Evolutionary conservation across 2,888 invertebrate species (phyloP).

Genomic region (Hirtodrosophila duncani): DNA sequence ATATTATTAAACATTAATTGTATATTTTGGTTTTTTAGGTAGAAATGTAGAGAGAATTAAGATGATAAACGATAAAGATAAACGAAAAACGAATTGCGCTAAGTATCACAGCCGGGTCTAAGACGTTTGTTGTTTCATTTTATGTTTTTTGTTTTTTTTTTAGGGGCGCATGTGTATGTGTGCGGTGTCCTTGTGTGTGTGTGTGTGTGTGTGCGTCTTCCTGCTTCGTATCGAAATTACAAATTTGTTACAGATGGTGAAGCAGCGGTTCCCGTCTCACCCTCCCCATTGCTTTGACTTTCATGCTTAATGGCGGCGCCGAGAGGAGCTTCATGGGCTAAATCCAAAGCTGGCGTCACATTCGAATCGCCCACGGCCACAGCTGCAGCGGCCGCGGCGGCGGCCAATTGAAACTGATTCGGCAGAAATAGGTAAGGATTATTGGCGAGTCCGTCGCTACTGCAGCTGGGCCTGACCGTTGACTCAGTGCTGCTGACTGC

Average conservation of each 20-base stretch:
- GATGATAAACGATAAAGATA: conserved; percentile 27
- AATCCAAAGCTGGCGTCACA: conserved; percentile 39
- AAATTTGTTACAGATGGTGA: no score
- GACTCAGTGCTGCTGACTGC: conserved; percentile 15
- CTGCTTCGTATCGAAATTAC: no score
- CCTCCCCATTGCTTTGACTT: conserved; percentile 52
- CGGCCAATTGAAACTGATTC: conserved; percentile 76
- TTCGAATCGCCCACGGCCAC: conserved; percentile 45
- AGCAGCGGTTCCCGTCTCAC: conserved; percentile 24
- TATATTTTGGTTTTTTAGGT: conserved; percentile 21
- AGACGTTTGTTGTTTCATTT: conserved; percentile 66
- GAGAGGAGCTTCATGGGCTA: conserved; percentile 49
- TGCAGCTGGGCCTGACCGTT: conserved; percentile 11
- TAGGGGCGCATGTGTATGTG: conserved; percentile 6
- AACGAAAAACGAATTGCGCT: conserved; percentile 65
- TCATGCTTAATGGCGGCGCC: no score
- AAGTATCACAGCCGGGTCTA: conserved; percentile 79
- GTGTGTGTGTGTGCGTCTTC: conserved; percentile 14
- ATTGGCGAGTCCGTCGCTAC: conserved; percentile 24
- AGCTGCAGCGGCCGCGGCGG: conserved; percentile 66
- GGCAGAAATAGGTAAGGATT: conserved; percentile 76
- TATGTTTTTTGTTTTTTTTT: conserved; percentile 12
- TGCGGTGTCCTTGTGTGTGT: conserved; percentile 2
- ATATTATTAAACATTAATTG: conserved; percentile 17
- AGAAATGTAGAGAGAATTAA: conserved; percentile 27